Evolutionary conservation across 2,888 invertebrate species (phyloP).

Genomic region (Camptogramma bilineatum): DNA sequence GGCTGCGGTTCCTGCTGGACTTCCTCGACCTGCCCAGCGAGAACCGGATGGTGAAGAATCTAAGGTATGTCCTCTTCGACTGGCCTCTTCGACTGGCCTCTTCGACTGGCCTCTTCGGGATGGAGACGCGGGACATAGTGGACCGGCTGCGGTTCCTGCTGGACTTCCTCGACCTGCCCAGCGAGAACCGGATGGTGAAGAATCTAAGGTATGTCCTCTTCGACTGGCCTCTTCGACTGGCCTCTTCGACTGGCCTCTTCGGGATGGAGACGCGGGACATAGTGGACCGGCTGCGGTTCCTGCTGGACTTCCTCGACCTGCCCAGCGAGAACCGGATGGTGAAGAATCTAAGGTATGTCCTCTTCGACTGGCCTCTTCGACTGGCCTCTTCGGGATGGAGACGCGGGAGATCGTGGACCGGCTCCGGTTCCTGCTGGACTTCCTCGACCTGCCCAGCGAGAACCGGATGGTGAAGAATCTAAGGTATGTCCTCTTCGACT

Average conservation of each 20-base stretch:
- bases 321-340: conserved; percentile 92
- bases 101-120: conserved; percentile 90
- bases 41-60: conserved; percentile 87
- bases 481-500: conserved; percentile 56
- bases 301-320: conserved; percentile 95
- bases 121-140: conserved; percentile 92
- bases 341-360: conserved; percentile 76
- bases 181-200: conserved; percentile 89
- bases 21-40: conserved; percentile 96
- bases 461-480: conserved; percentile 87
- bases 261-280: conserved; percentile 95
- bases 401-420: conserved; percentile 92
- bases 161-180: conserved; percentile 96
- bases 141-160: conserved; percentile 94
- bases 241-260: conserved; percentile 89
- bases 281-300: conserved; percentile 91
- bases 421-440: conserved; percentile 94
- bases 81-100: neutral
- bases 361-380: conserved; percentile 86
- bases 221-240: neutral
- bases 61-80: conserved; percentile 60
- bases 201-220: conserved; percentile 69
- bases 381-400: conserved; percentile 96
- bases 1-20: conserved; percentile 94
- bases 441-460: conserved; percentile 95